Base-by-base conservation (phyloP, 2,888 invertebrate species). In the Plusia festucae region DNA sequence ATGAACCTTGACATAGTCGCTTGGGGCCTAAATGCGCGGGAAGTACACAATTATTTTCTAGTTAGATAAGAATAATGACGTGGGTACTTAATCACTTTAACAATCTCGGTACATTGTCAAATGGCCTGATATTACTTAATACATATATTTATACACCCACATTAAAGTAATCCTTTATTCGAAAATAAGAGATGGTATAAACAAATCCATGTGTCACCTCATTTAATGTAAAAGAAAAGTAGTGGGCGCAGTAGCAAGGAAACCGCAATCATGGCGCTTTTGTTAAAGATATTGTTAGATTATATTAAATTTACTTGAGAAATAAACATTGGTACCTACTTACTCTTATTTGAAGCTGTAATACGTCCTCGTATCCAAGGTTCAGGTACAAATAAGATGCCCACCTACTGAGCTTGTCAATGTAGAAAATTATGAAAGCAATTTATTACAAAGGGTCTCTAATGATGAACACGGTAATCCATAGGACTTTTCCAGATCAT, bases 1-100 rank as follows among this genome's bases (percentile, higher is more conserved):
- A 80, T 75, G 64, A 75, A 74, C 92, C 92, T 89, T 93, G 93
- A 88, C 93, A 89, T 77, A 88, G 85, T 91, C 82, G 82, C 75
- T 73, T 78, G 69, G 70, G 82, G 79, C 81, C 80, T 76, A 84
- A 88, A 87, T 86, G 86, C 86, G 85, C 88, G 87, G 88, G 89
- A 91, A 91, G 84, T 84, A 46, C 51, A 57, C 65, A 51, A 64
- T 70, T 66, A 62, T 53, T 72, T 68, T 63, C 60, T 67, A 65
- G 52, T 44, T 72, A 72, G 40, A 67, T 64, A 60, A 53, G n/a
- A 64, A 56, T 55, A 64, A 40, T 40, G 34, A 55, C 32, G 30
- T 49, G 20, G 18, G 20, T 49, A 20, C 9, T 11, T 49, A 11
- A 18, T 20, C 11, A 18, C 46, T 49, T 49, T 18, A 15, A 40